Evolutionary conservation across 2,888 invertebrate genomes (phyloP), one percentile per base, ranked within the genome.

Genomic region (Stenodera caucasica): DNA sequence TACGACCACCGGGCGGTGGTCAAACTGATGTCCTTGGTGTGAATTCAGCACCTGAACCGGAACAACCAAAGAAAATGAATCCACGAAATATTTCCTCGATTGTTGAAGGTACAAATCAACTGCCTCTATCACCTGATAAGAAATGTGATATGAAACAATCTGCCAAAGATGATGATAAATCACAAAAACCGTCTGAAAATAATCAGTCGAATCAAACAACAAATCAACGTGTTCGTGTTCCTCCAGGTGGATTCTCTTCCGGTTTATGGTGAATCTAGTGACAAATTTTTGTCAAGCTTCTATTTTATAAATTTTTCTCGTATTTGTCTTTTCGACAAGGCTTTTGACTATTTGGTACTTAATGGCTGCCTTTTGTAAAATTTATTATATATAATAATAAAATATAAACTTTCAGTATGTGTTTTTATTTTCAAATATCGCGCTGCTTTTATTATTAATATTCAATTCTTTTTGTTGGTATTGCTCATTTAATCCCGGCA

Each of bases 1-100:
- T 82, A 63, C 79, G 81, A 64, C 82, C 82, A 49, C 82, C 82
- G 60, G 82, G 83, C 62, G 83, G 83, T 61, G 82, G 81, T 15
- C 78, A 81, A 60, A 81, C 80, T 49, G 81, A 82, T 68, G 78
- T 81, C 68, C 81, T 83, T 67, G 75, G 72, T 8, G 1, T 63
- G 0, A 35, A 49, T 7, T n/a, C 51, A 8, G 65, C 62, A 15
- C 64, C 65, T 7, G 70, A 70, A 11, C 65, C 70, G 3, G 54
- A 55, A n/a, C 67, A 66, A 32, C 66, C 64, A 6, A 69, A 62
- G 50, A 72, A 63, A 57, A 66, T 70, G 53, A 70, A 66, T 64
- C 70, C 71, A n/a, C 67, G 75, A 14, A 75, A 75, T 67, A 69
- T 71, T 18, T 76, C 76, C 1, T 76, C 76, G 2, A 76, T 75